Evolutionary conservation across 2,888 invertebrate species (phyloP).

Genomic region (Helleia helle): DNA sequence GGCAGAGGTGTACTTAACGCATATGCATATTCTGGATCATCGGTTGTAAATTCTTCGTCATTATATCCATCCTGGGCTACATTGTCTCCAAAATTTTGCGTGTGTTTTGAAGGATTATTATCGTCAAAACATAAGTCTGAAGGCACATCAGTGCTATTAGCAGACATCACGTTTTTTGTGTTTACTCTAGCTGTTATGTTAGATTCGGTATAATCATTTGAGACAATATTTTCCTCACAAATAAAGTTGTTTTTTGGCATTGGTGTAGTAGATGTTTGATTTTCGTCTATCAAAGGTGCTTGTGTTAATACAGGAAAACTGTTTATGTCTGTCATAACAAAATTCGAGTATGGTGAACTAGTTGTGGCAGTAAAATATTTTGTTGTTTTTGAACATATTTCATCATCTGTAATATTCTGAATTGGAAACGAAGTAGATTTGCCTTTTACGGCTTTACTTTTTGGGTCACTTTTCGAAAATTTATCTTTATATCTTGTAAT

Average conservation of each 20-base stretch:
- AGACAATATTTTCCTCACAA: background rate
- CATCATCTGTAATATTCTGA: background rate
- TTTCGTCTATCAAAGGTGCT: no score
- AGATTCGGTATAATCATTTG: background rate
- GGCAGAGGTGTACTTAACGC: slow-evolving; percentile 18
- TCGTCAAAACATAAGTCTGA: background rate
- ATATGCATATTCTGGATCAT: slow-evolving; percentile 6
- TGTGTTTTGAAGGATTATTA: background rate
- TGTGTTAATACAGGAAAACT: background rate
- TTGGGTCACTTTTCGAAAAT: background rate
- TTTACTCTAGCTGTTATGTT: no score
- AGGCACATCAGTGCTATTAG: background rate
- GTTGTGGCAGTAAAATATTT: background rate
- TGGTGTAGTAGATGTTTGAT: background rate
- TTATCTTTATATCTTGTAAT: background rate
- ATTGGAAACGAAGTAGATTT: background rate
- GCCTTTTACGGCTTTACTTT: background rate
- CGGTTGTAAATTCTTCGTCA: slow-evolving; percentile 11
- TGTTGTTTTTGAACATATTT: background rate
- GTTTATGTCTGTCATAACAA: background rate
- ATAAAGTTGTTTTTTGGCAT: background rate
- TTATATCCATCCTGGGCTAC: background rate
- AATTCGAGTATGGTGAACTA: background rate
- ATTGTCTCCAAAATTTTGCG: background rate
- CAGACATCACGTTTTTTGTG: background rate